phyloP scores from a whole-genome alignment of 2,888 invertebrate genomes.

The Sinohyriopsis cumingii region DNA sequence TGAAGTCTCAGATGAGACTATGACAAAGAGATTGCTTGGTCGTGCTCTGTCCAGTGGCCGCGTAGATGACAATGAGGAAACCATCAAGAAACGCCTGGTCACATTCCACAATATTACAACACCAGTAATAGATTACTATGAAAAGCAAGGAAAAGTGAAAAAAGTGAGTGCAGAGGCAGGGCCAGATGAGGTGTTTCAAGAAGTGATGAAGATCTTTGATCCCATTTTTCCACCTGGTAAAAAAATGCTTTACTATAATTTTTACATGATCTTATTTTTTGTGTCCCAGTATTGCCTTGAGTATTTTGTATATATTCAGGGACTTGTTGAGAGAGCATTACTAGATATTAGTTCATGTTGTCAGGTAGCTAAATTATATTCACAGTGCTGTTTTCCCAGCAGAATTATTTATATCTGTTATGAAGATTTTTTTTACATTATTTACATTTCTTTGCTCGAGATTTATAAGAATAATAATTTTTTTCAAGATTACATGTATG shows the following conservation, averaged over 20 bases:
- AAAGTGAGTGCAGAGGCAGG: constrained; percentile 75
- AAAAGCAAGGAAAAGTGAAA: constrained; percentile 79
- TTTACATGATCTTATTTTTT: background rate
- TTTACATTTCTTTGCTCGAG: too few species aligned
- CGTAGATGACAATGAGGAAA: constrained; percentile 94
- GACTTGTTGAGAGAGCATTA: too few species aligned
- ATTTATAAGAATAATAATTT: too few species aligned
- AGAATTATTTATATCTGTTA: too few species aligned
- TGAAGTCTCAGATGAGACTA: constrained; percentile 85
- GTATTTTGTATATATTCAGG: too few species aligned
- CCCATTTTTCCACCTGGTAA: constrained; percentile 31
- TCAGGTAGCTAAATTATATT: too few species aligned
- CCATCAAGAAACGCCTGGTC: constrained; percentile 90
- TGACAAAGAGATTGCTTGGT: constrained; percentile 83
- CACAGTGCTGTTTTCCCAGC: too few species aligned
- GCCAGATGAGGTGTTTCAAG: constrained; percentile 57
- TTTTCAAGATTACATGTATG: too few species aligned
- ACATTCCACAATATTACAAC: constrained; percentile 92
- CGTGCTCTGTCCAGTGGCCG: constrained; percentile 87
- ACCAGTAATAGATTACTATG: constrained; percentile 88
- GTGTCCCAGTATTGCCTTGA: too few species aligned
- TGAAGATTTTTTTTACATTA: too few species aligned
- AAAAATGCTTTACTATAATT: background rate
- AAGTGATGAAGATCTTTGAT: constrained; percentile 56
- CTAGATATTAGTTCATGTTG: too few species aligned